phyloP scores from a whole-genome alignment of 2,888 invertebrate species.

The Ichneumoninae sp. region DNA sequence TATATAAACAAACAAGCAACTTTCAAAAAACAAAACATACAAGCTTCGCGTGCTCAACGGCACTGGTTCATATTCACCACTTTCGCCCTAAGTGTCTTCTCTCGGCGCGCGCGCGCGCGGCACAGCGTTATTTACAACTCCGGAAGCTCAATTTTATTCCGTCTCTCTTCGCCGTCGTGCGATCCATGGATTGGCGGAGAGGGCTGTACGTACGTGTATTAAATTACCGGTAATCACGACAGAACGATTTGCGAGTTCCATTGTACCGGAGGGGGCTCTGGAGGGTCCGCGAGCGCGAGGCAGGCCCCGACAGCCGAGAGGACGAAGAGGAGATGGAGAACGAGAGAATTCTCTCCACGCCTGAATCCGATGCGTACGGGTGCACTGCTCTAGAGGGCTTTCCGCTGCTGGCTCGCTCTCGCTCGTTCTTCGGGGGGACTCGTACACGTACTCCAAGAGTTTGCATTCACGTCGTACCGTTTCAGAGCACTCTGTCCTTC shows the following conservation, averaged over 20 bases:
- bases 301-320: slow-evolving; percentile 54
- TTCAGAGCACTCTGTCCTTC: slow-evolving; percentile 61
- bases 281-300: slow-evolving; percentile 51
- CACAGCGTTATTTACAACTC: slow-evolving; percentile 46
- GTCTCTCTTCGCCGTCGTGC: slow-evolving; percentile 27
- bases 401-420: slow-evolving; percentile 20
- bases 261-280: slow-evolving; percentile 66
- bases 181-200: not conserved
- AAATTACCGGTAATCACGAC: slow-evolving; percentile 73
- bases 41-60: not conserved
- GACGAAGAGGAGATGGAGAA: slow-evolving; percentile 33
- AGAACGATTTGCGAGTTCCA: slow-evolving; percentile 73
- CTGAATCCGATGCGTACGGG: slow-evolving; percentile 48
- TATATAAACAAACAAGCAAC: too few species aligned
- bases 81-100: slow-evolving; percentile 23
- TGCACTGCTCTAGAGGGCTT: slow-evolving; percentile 23
- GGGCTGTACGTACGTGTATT: slow-evolving; percentile 63
- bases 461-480: slow-evolving; percentile 70
- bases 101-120: slow-evolving; percentile 19
- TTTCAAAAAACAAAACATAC: too few species aligned
- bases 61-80: not conserved
- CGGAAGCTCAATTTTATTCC: slow-evolving; percentile 62
- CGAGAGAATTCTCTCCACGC: slow-evolving; percentile 33
- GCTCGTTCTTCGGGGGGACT: slow-evolving; percentile 23
- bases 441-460: slow-evolving; percentile 22